Base-by-base conservation (phyloP, 2,113 vertebrate species). In the Mustelus asterias region DNA sequence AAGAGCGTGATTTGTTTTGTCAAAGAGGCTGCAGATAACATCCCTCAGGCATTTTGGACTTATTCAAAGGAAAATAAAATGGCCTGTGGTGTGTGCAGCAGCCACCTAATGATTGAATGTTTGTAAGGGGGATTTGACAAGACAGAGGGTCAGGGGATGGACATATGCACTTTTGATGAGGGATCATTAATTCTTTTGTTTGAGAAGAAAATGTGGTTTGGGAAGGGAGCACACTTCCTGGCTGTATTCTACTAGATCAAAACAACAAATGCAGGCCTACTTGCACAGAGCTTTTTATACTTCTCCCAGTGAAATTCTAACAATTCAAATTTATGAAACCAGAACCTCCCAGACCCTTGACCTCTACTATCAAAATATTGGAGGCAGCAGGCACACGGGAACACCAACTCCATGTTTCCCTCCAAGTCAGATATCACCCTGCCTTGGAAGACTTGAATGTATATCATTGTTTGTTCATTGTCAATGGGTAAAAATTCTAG, bases 21-120 rank as follows among this genome's bases (percentile, higher is more conserved):
- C 67, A 95, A 94, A 69, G 41, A 48, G 94, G 11, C 63, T 6
- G 26, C 37, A 16, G 94, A 14, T 95, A 69, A 44, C 94, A 95
- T 44, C 94, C 94, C 94, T 95, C 67, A 95, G 94, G 67, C 67
- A 70, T 48, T 9, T 41, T 48, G 67, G 41, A 54, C 41, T 95
- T 94, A 94, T 70, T 94, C 41, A 93, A 65, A 93, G 89, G 89
- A n/a, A 58, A 65, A 93, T 93, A 93, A 93, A 83, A 93, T 93
- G 60, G n/a, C 89, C 89, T 37, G 89, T 93, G 58, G 60, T 93
- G 33, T 93, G 89, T 65, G 14, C 89, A 37, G 89, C 89, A 93
- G 16, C 60, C 89, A 90, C 89, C 1, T 93, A 93, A 65, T 65
- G 33, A 93, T n/a, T 93, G 89, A 93, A 63, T 65, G 58, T 93